Evolutionary conservation across 2,113 vertebrate genomes (phyloP).

Genomic region (Chascanopsetta lugubris): DNA sequence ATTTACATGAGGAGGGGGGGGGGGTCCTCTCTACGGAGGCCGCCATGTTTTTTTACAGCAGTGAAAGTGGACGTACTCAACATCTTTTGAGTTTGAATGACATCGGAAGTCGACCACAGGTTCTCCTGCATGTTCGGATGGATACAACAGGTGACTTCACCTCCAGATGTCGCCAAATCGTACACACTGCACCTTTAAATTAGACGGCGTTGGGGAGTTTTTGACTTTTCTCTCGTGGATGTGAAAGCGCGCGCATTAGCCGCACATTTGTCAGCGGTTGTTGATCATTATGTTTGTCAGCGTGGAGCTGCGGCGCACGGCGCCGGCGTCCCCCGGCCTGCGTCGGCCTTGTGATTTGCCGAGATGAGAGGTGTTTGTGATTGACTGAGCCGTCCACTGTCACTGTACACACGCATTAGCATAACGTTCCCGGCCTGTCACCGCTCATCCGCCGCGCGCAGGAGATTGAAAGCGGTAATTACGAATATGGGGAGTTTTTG

Average conservation of each 20-base stretch:
- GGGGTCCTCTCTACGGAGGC: too few species aligned
- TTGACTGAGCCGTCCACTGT: conserved; percentile 75
- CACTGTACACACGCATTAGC: conserved; percentile 71
- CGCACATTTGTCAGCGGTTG: conserved; percentile 53
- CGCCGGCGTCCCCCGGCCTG: conserved; percentile 69
- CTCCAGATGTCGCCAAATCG: conserved; percentile 9
- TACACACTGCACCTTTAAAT: too few species aligned
- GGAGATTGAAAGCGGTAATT: conserved; percentile 50
- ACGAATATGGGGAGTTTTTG: conserved; percentile 46
- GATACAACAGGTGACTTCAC: too few species aligned
- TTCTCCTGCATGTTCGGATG: too few species aligned
- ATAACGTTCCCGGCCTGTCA: conserved; percentile 57
- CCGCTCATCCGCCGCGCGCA: conserved; percentile 39
- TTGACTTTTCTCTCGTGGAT: conserved; percentile 16
- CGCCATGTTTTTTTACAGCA: too few species aligned
- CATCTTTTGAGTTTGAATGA: too few species aligned
- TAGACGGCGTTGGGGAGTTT: conserved; percentile 11
- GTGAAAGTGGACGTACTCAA: too few species aligned
- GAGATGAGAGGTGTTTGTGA: conserved; percentile 75
- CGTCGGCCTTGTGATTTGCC: conserved; percentile 71
- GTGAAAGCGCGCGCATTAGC: conserved; percentile 20
- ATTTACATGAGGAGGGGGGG: too few species aligned
- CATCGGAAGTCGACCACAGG: too few species aligned
- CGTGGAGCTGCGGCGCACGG: conserved; percentile 48
- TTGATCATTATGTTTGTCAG: conserved; percentile 69